Conservation (phyloP, 2,888 invertebrate species). For the Mactromeris polynyma region DNA sequence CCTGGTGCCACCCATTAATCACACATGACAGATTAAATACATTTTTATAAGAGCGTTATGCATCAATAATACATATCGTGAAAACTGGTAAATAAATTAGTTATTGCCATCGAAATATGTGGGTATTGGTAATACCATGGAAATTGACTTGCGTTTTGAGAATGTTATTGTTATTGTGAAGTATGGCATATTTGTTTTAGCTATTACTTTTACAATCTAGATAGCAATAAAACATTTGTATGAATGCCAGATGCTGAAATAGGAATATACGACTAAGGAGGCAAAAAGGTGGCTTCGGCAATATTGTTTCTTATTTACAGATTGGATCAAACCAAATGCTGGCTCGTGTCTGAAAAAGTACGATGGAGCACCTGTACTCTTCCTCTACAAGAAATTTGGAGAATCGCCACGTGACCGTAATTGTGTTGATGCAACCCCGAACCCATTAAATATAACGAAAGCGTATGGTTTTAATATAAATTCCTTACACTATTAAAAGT, state of each 20-base stretch:
- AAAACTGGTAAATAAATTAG: neutral
- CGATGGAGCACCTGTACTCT: too few species aligned
- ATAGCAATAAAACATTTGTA: neutral
- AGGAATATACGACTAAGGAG: neutral
- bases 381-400: too few species aligned
- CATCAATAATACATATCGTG: neutral
- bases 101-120: neutral
- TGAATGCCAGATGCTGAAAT: neutral
- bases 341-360: too few species aligned
- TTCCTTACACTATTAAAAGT: too few species aligned
- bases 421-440: too few species aligned
- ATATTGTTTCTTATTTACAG: too few species aligned
- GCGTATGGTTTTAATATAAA: too few species aligned
- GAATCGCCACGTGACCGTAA: too few species aligned
- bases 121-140: neutral
- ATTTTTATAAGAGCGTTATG: neutral
- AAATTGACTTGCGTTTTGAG: neutral
- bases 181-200: neutral
- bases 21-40: neutral
- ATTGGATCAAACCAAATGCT: too few species aligned
- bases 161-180: conserved; percentile 4
- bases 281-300: neutral
- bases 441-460: too few species aligned
- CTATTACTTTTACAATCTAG: neutral
- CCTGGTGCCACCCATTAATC: neutral